Evolutionary conservation across 2,113 vertebrate species (phyloP).

Genomic region (Poicephalus meyeri): DNA sequence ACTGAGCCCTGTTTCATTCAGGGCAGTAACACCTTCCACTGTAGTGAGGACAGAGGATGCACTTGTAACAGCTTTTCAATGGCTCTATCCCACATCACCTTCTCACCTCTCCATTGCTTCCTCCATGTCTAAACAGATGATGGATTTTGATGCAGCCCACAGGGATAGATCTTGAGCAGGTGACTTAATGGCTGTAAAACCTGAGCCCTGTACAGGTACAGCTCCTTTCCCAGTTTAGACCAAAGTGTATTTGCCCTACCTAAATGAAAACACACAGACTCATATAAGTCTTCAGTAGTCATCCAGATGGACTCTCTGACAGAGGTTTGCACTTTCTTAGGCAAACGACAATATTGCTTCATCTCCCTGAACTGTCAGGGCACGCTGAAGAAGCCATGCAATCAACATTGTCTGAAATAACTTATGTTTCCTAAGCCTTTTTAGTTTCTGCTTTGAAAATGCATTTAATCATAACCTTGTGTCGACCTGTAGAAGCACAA

Average conservation of each 20-base stretch:
- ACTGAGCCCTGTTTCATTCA: accelerated
- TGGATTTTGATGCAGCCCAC: background rate
- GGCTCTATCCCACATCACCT: background rate
- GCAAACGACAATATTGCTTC: background rate
- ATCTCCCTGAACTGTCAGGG: background rate
- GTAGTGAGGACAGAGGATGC: background rate
- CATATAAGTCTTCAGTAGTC: accelerated
- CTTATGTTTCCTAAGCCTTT: background rate
- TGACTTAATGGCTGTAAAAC: background rate
- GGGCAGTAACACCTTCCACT: background rate
- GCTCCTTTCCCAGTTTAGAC: background rate
- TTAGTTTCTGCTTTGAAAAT: constrained; percentile 12
- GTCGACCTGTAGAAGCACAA: background rate
- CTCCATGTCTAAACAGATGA: background rate
- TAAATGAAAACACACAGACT: background rate
- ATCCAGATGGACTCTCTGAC: background rate
- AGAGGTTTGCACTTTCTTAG: background rate
- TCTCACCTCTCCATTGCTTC: background rate
- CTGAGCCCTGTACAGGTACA: accelerated
- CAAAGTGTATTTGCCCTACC: background rate
- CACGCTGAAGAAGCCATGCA: background rate
- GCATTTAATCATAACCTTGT: background rate
- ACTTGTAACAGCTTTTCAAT: background rate
- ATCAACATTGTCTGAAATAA: background rate
- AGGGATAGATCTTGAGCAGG: background rate